Evolutionary conservation across 1,140 invertebrate genomes (phyloP).

Genomic region (Micrasema minimum): DNA sequence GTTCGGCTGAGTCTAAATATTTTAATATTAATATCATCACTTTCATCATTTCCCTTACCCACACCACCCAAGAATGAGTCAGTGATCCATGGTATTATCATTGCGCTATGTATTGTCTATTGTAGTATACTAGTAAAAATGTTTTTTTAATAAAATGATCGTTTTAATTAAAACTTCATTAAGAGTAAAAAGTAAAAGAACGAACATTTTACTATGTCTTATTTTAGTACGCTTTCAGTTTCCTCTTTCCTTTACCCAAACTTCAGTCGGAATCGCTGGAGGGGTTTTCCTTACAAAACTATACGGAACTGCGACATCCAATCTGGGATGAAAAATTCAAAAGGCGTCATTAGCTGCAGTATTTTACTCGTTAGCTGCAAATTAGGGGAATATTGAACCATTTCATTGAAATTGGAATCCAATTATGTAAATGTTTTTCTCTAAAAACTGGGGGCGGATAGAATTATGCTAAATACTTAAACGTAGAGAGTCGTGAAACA

Average conservation of each 20-base stretch:
- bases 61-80: no score
- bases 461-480: constrained; percentile 40
- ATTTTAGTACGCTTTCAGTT: no score
- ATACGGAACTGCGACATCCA: constrained; percentile 34
- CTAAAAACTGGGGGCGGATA: constrained; percentile 27
- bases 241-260: constrained; percentile 1
- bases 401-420: constrained; percentile 52
- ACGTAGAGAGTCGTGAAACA: not conserved
- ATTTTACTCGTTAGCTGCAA: constrained; percentile 48
- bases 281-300: constrained; percentile 22
- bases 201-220: no score
- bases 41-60: no score
- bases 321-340: constrained; percentile 40
- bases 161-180: no score
- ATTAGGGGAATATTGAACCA: constrained; percentile 51
- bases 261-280: not conserved
- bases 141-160: no score
- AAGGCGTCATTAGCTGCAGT: constrained; percentile 49
- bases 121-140: no score
- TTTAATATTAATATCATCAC: no score
- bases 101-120: no score
- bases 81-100: no score
- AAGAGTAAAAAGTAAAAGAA: no score
- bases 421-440: constrained; percentile 48
- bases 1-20: no score